A percentile compares a stretch with the other conserved stretches of the same genome.
These are phyloP conservation scores for Pipistrellus kuhlii DNA, from an alignment of 2,797 vertebrate genomes.

Conservation along the genomic window DNA sequence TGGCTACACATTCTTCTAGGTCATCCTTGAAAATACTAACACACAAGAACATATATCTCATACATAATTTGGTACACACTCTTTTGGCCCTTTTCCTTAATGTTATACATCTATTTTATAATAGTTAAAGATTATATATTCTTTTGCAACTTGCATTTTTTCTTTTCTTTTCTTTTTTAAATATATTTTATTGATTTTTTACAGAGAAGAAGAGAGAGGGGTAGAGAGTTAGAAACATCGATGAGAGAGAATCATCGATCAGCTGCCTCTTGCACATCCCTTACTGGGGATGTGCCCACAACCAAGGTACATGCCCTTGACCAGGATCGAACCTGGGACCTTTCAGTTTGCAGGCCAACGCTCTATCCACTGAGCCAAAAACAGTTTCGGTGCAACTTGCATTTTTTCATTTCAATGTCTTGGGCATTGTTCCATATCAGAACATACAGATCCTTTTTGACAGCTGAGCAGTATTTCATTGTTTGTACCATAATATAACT, in stretches of 20 bases:
- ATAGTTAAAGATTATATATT: background rate
- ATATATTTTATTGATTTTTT: too few species aligned
- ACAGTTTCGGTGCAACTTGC: too few species aligned
- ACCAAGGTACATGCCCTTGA: too few species aligned
- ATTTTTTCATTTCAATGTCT: background rate
- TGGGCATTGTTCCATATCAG: background rate
- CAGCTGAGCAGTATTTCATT: background rate
- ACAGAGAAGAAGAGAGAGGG: too few species aligned
- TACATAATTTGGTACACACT: background rate
- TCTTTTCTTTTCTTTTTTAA: background rate
- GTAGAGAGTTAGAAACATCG: too few species aligned
- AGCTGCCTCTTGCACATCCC: too few species aligned
- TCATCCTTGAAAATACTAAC: background rate
- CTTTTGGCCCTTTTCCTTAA: conserved; percentile 3
- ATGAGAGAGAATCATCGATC: too few species aligned
- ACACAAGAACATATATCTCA: background rate
- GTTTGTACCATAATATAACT: background rate
- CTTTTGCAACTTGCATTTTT: background rate
- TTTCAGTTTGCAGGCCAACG: too few species aligned
- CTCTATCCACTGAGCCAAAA: too few species aligned
- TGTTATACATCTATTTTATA: background rate
- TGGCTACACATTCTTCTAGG: conserved; percentile 10
- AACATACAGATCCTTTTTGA: background rate
- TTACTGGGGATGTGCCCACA: too few species aligned
- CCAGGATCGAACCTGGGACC: too few species aligned